Conservation (phyloP, 2,797 vertebrate species). For the Phrynocephalus vlangalii region DNA sequence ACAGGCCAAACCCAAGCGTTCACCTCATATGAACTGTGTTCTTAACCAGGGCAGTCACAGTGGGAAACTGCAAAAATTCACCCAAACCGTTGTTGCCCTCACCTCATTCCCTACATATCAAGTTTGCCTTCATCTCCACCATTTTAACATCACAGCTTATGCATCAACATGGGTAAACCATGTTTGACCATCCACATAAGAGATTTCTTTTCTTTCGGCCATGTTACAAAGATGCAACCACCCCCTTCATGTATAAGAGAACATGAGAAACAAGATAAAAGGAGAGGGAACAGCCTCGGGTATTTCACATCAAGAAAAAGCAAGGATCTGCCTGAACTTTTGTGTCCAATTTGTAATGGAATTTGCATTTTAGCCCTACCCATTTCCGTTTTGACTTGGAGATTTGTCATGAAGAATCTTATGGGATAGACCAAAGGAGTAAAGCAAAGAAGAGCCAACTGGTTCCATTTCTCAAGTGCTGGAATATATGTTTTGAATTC, state of each 20-base stretch:
- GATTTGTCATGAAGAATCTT: neutral
- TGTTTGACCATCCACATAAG: neutral
- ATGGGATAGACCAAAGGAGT: neutral
- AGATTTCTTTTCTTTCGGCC: too few species aligned
- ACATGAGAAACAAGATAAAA: neutral
- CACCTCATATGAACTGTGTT: slow-evolving; percentile 10
- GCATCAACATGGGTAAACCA: neutral
- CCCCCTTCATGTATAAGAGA: too few species aligned
- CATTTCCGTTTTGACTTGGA: neutral
- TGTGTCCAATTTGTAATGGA: neutral
- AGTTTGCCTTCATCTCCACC: neutral
- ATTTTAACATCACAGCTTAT: neutral
- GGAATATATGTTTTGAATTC: neutral
- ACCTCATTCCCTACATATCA: neutral
- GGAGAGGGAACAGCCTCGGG: neutral
- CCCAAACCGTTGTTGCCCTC: neutral
- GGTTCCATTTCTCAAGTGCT: neutral
- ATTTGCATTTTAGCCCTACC: neutral
- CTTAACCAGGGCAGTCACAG: slow-evolving; percentile 19
- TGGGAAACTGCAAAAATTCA: slow-evolving; percentile 12
- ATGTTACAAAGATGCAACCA: too few species aligned
- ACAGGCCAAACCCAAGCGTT: slow-evolving; percentile 10
- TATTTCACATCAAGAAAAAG: neutral
- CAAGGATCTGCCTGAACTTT: neutral
- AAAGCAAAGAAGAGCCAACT: neutral